These are phyloP conservation scores for Phataginus tricuspis DNA, from an alignment of 2,797 vertebrate genomes.

Conservation along the genomic window DNA sequence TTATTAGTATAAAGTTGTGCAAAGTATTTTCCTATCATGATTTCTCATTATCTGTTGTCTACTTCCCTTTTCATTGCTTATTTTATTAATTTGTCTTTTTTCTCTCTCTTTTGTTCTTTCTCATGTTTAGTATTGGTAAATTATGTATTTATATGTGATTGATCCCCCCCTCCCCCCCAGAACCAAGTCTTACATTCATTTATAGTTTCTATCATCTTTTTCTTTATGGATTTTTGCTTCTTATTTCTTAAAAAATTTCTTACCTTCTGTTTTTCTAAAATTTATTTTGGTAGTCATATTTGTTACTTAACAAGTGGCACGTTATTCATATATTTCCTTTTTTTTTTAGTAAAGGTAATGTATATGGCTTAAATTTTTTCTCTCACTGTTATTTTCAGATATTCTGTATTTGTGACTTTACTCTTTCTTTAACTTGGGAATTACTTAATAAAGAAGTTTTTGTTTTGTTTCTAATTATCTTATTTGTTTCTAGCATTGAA, in stretches of 20 bases:
- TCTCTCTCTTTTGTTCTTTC: not conserved
- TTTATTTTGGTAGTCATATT: constrained; percentile 18
- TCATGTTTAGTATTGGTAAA: not conserved
- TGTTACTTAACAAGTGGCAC: not conserved
- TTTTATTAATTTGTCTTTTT: not conserved
- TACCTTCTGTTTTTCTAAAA: not conserved
- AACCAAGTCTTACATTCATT: not conserved
- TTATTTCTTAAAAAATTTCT: not conserved
- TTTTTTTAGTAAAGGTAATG: not conserved
- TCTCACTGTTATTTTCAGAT: not conserved
- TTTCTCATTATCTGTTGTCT: not conserved
- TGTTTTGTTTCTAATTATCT: constrained; percentile 24
- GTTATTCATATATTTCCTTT: not conserved
- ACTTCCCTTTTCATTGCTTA: not conserved
- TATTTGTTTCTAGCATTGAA: not conserved
- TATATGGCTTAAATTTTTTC: not conserved
- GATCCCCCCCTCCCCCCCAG: not conserved
- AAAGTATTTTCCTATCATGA: not conserved
- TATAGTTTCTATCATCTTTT: not conserved
- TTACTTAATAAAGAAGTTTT: not conserved
- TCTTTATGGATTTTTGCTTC: not conserved
- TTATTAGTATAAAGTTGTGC: not conserved
- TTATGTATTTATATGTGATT: not conserved
- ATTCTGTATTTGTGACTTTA: not conserved
- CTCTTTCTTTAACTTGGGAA: not conserved